These are phyloP conservation scores for Coenonympha arcania DNA, from an alignment of 2,888 invertebrate genomes.

Conservation along the genomic window DNA sequence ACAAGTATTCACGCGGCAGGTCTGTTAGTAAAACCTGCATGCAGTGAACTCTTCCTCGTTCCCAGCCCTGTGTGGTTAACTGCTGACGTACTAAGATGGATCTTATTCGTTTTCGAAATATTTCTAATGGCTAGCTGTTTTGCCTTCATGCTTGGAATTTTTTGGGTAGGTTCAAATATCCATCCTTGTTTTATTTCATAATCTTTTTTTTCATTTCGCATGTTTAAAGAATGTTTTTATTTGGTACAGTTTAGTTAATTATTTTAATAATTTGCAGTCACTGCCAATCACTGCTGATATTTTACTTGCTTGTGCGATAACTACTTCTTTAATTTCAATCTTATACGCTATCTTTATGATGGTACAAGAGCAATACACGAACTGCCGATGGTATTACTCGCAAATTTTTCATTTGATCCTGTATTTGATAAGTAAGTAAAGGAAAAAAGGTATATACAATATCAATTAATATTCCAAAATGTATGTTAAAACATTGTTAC, in stretches of 20 bases:
- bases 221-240: too few relatives aligned
- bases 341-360: constrained; percentile 26
- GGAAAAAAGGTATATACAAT: too few relatives aligned
- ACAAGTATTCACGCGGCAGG: constrained; percentile 28
- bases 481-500: too few relatives aligned
- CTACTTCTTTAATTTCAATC: constrained; percentile 28
- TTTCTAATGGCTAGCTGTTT: constrained; percentile 33
- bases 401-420: constrained; percentile 33
- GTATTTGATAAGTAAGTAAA: constrained; percentile 33
- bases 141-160: constrained; percentile 34
- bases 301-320: constrained; percentile 21
- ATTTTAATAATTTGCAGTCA: constrained; percentile 19
- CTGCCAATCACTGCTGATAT: constrained; percentile 22
- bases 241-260: not conserved
- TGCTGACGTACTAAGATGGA: constrained; percentile 30
- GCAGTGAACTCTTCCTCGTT: constrained; percentile 26
- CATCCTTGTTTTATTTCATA: too few relatives aligned
- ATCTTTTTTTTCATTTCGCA: too few relatives aligned
- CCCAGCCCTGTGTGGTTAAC: constrained; percentile 11
- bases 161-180: constrained; percentile 36
- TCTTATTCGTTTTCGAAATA: constrained; percentile 31
- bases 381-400: constrained; percentile 31
- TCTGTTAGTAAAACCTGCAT: constrained; percentile 28
- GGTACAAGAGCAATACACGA: constrained; percentile 28
- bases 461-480: too few relatives aligned